Base-by-base conservation (phyloP, 2,888 invertebrate species). In the Myopa tessellatipennis region DNA sequence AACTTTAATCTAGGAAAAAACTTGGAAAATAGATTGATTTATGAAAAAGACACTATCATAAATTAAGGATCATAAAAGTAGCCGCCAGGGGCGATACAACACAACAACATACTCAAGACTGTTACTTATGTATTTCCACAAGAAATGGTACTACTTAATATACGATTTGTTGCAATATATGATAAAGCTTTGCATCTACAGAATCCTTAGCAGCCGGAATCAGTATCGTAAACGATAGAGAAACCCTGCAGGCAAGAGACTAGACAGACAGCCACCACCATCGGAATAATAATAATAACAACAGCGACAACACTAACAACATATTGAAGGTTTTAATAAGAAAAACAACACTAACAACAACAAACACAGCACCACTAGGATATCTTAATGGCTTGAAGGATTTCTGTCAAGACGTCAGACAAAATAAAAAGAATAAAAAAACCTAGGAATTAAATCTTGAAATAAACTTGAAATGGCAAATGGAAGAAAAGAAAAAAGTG, bases 381-480 rank as follows among this genome's bases (percentile, higher is more conserved):
- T 55, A 3, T 16, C 5, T 55, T 38, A 65, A 65, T 38, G 38
- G 65, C 65, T 38, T 65, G 65, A 65, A 65, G 65, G 65, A 65
- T 65, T 36, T 65, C 65, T 34, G 36, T 65, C 65, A 34, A 38
- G 65, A 65, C 36, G 65, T 34, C 34, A 61, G 10, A n/a, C 10
- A 61, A 18, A 61, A 61, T n/a, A 61, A 61, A 18, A 10, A 18
- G 60, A 18, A 4, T 36, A 65, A 36, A 36, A 36, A 65, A 65
- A 26, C 26, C 65, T 16, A 34, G 3, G 63, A 36, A 26, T 7
- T 16, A 65, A 36, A 65, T 55, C 36, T 26, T 26, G 34, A 26
- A 26, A 2, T 1, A 26, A 26, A 26, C 16, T 36, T 14, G 7
- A 65, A 65, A 36, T 36, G 65, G 16, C 10, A 38, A 65, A 65